Percentiles rank a stretch among this genome's conserved stretches.
Evolutionary conservation across 2,888 invertebrate species (phyloP).

Genomic region (Hyposoter dolosus): DNA sequence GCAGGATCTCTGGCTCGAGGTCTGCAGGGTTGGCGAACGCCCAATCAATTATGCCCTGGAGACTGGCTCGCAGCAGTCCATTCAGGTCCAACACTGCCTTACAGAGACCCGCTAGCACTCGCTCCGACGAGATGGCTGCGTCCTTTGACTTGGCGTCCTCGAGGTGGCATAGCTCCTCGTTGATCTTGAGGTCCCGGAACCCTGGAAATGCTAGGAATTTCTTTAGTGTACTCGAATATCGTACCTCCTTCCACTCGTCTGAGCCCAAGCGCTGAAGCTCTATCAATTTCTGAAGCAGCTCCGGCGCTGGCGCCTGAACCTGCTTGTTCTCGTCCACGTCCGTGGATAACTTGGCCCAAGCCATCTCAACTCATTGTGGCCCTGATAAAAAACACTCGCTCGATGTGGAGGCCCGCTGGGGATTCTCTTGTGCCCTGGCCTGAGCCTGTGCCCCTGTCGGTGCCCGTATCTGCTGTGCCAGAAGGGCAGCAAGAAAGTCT

Average conservation of each 20-base stretch:
- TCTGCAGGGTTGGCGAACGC: constrained; percentile 45
- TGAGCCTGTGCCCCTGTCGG: neutral
- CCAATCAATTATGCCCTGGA: constrained; percentile 63
- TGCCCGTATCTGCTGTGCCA: constrained; percentile 13
- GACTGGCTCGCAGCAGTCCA: constrained; percentile 38
- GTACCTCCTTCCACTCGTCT: constrained; percentile 64
- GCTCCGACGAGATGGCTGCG: constrained; percentile 55
- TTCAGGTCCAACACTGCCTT: constrained; percentile 59
- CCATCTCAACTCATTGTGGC: neutral
- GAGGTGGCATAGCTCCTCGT: constrained; percentile 72
- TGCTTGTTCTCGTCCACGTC: constrained; percentile 44
- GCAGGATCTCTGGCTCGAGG: constrained; percentile 45
- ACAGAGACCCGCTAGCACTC: constrained; percentile 49
- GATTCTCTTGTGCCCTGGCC: neutral
- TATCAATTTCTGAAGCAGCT: constrained; percentile 27
- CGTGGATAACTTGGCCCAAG: constrained; percentile 13
- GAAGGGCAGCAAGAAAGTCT: constrained; percentile 8
- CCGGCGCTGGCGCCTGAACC: constrained; percentile 10
- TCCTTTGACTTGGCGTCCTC: constrained; percentile 44
- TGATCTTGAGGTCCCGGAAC: constrained; percentile 58
- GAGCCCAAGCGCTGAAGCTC: constrained; percentile 58
- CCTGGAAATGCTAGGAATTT: constrained; percentile 58
- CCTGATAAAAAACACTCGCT: constrained; percentile 1
- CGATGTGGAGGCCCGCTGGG: constrained; percentile 8
- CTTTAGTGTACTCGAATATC: constrained; percentile 58